phyloP scores from a whole-genome alignment of 2,113 vertebrate species.

The Ginglymostoma cirratum region DNA sequence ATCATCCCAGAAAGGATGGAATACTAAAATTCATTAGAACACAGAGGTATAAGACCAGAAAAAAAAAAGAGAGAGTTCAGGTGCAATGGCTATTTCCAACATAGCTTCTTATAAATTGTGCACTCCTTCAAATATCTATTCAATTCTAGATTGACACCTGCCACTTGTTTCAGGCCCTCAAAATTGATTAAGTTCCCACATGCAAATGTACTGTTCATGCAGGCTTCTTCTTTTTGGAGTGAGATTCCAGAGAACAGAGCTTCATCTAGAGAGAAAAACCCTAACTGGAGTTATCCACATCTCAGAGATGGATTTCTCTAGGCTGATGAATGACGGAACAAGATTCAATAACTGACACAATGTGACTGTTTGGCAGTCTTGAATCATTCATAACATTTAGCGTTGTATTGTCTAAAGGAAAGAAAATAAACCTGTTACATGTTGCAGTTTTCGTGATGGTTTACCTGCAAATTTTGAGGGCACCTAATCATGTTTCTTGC shows the following conservation, averaged over 20 bases:
- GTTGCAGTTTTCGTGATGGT: not conserved
- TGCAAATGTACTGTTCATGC: not conserved
- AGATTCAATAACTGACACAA: not conserved
- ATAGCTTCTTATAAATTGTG: not conserved
- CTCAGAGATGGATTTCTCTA: not conserved
- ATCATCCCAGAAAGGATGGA: not conserved
- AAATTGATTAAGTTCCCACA: not conserved
- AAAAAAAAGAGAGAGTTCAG: not conserved
- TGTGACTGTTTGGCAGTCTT: not conserved
- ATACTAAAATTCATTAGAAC: not conserved
- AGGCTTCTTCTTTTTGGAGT: too few relatives aligned
- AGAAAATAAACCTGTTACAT: not conserved
- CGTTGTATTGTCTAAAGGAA: not conserved
- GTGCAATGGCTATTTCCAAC: not conserved
- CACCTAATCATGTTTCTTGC: not conserved
- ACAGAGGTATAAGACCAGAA: not conserved
- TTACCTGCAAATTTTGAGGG: not conserved
- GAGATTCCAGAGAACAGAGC: not conserved
- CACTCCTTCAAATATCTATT: not conserved
- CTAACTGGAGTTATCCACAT: not conserved
- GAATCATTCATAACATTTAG: not conserved
- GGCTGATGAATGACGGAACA: not conserved
- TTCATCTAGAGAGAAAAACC: too few relatives aligned
- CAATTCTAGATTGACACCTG: not conserved
- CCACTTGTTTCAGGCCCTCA: not conserved